phyloP scores from a whole-genome alignment of 1,140 invertebrate species.

The Drosophila ambigua region DNA sequence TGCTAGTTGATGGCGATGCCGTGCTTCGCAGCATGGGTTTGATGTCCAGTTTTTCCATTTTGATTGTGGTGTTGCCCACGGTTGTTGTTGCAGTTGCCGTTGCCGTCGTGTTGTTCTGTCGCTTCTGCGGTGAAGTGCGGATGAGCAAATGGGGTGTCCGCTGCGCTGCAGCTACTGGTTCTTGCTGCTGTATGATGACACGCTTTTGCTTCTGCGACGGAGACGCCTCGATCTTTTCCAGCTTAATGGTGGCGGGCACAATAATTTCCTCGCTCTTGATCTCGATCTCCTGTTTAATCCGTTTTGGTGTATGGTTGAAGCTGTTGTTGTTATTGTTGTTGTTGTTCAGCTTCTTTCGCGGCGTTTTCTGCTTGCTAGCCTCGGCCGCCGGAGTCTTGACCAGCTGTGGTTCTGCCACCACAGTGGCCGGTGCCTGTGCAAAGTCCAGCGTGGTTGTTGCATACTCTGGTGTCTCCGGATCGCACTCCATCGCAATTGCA shows the following conservation, averaged over 20 bases:
- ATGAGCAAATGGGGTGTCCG: slow-evolving; percentile 71
- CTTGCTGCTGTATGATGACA: slow-evolving; percentile 68
- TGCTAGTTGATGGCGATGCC: slow-evolving; percentile 28
- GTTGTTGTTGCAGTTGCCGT: slow-evolving; percentile 52
- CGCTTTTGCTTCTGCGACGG: slow-evolving; percentile 45
- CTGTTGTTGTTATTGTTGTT: slow-evolving; percentile 67
- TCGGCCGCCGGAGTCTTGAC: slow-evolving; percentile 25
- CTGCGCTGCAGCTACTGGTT: slow-evolving; percentile 46
- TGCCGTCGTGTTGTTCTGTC: slow-evolving; percentile 28
- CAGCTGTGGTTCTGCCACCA: slow-evolving; percentile 18
- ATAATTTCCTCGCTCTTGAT: slow-evolving; percentile 82
- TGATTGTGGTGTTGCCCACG: slow-evolving; percentile 70
- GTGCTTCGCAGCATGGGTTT: slow-evolving; percentile 65
- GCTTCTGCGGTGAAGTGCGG: slow-evolving; percentile 64
- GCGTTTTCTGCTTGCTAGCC: slow-evolving; percentile 31
- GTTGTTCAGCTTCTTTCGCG: slow-evolving; percentile 62
- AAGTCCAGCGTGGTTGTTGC: slow-evolving; percentile 72
- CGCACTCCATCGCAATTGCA: slow-evolving; percentile 80
- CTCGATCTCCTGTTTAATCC: slow-evolving; percentile 81
- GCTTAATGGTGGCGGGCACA: slow-evolving; percentile 75
- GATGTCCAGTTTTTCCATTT: slow-evolving; percentile 81
- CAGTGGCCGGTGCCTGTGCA: slow-evolving; percentile 46
- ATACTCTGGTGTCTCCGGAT: slow-evolving; percentile 82
- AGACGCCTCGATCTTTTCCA: slow-evolving; percentile 72
- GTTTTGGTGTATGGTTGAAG: slow-evolving; percentile 72